Evolutionary conservation across 2,888 invertebrate genomes (phyloP).

Genomic region (Tetranychus piercei): DNA sequence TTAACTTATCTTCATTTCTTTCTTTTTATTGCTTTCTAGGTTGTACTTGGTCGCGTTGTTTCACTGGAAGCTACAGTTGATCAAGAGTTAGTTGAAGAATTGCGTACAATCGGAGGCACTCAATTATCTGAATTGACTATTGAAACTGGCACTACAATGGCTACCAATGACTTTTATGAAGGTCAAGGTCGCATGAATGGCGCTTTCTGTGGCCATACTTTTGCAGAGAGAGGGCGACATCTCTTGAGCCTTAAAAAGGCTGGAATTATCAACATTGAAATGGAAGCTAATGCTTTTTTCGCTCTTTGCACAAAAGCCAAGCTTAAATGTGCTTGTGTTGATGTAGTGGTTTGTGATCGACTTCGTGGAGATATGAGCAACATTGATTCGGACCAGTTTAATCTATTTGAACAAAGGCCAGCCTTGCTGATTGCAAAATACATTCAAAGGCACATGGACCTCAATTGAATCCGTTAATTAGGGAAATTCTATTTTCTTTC

Average conservation of each 20-base stretch:
- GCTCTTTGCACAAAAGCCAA: conserved; percentile 83
- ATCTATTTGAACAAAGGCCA: conserved; percentile 76
- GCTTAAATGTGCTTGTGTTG: conserved; percentile 76
- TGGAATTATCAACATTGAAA: conserved; percentile 86
- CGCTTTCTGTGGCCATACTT: conserved; percentile 82
- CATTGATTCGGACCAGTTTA: conserved; percentile 56
- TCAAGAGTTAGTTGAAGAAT: conserved; percentile 44
- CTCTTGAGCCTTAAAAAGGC: conserved; percentile 43
- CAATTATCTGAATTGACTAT: conserved; percentile 34
- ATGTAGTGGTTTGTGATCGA: conserved; percentile 76
- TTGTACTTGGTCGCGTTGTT: conserved; percentile 58
- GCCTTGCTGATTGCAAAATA: conserved; percentile 39
- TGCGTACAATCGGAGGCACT: conserved; percentile 12
- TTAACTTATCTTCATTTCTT: neutral
- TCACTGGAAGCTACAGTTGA: conserved; percentile 68
- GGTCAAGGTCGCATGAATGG: conserved; percentile 84
- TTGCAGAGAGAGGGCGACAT: conserved; percentile 74
- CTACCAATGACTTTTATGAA: conserved; percentile 95
- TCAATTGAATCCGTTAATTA: too few species aligned
- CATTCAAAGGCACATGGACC: neutral
- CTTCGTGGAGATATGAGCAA: conserved; percentile 81
- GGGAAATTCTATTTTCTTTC: too few species aligned
- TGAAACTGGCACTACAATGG: conserved; percentile 77
- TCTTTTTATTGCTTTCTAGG: neutral
- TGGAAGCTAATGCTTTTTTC: conserved; percentile 85